Conservation (phyloP, 2,113 vertebrate genomes). For the Mirounga angustirostris region DNA sequence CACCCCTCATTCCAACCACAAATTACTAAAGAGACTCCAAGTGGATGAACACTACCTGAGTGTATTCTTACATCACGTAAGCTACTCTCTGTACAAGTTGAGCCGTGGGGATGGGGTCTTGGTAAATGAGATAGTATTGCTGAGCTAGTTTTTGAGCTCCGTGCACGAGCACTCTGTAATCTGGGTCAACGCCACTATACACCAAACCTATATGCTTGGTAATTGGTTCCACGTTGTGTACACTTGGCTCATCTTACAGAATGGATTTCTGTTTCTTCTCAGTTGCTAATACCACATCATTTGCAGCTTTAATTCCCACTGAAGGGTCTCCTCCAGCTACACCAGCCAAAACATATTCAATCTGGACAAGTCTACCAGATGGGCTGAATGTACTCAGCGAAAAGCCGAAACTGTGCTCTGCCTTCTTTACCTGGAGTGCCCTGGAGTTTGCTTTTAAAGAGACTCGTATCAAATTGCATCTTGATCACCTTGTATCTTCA, state of each 20-base stretch:
- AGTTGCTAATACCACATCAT: conserved; percentile 98
- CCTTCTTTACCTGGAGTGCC: conserved; percentile 90
- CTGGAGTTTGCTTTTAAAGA: conserved; percentile 32
- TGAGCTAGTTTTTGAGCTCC: conserved; percentile 97
- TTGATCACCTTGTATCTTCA: conserved; percentile 1
- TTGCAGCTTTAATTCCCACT: conserved; percentile 91
- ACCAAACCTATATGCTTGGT: conserved; percentile 99
- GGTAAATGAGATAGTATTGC: conserved; percentile 94
- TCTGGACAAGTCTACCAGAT: background rate
- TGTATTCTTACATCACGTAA: conserved; percentile 99
- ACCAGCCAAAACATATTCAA: background rate
- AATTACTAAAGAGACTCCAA: conserved; percentile 97
- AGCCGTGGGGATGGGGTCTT: conserved; percentile 97
- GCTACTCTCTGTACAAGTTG: conserved; percentile 98
- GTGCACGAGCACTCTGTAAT: conserved; percentile 98
- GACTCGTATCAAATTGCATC: background rate
- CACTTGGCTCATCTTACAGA: conserved; percentile 97
- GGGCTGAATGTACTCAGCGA: conserved; percentile 96
- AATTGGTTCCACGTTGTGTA: conserved; percentile 98
- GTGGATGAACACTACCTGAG: conserved; percentile 97
- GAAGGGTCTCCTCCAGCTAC: background rate
- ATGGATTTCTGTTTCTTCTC: conserved; percentile 99
- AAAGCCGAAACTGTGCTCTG: conserved; percentile 97
- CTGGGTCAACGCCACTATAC: conserved; percentile 98
- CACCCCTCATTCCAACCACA: conserved; percentile 98